These are phyloP conservation scores for Bombus huntii DNA, from an alignment of 1,140 invertebrate genomes.

Conservation along the genomic window DNA sequence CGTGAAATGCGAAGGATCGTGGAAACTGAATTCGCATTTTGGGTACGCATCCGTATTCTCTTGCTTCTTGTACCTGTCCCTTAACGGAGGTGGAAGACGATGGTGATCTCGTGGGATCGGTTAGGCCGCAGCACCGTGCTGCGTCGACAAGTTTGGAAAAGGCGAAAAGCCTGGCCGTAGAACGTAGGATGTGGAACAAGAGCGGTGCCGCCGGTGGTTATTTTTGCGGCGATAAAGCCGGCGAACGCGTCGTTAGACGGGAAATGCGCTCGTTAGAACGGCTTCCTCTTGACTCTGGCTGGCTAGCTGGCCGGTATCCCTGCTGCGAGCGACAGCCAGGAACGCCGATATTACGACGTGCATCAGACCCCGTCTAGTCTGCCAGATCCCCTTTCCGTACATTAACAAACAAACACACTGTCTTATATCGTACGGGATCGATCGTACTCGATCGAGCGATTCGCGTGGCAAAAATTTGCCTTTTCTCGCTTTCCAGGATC, in stretches of 20 bases:
- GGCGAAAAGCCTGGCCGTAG: not conserved
- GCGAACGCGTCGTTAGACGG: conserved; percentile 40
- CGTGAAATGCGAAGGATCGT: too few species aligned
- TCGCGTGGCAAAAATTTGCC: not conserved
- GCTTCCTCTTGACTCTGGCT: conserved; percentile 43
- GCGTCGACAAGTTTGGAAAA: not conserved
- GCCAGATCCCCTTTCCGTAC: not conserved
- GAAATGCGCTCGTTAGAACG: conserved; percentile 52
- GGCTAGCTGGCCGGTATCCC: conserved; percentile 10
- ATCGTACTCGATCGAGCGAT: not conserved
- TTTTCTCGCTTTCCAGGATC: too few species aligned
- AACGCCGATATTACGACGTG: conserved; percentile 36
- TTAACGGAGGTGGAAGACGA: too few species aligned
- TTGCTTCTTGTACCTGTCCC: too few species aligned
- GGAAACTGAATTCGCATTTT: too few species aligned
- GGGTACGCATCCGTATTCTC: too few species aligned
- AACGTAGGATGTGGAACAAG: not conserved
- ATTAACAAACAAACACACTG: conserved; percentile 47
- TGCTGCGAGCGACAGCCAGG: conserved; percentile 28
- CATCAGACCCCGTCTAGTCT: conserved; percentile 2
- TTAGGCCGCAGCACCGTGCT: too few species aligned
- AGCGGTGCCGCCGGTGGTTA: not conserved
- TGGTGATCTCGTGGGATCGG: too few species aligned
- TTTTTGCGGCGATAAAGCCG: conserved; percentile 43
- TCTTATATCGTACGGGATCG: conserved; percentile 46